Percentiles rank a stretch among this genome's conserved stretches.
These are phyloP conservation scores for Potorous gilbertii DNA, from an alignment of 2,797 vertebrate species.

Conservation along the genomic window DNA sequence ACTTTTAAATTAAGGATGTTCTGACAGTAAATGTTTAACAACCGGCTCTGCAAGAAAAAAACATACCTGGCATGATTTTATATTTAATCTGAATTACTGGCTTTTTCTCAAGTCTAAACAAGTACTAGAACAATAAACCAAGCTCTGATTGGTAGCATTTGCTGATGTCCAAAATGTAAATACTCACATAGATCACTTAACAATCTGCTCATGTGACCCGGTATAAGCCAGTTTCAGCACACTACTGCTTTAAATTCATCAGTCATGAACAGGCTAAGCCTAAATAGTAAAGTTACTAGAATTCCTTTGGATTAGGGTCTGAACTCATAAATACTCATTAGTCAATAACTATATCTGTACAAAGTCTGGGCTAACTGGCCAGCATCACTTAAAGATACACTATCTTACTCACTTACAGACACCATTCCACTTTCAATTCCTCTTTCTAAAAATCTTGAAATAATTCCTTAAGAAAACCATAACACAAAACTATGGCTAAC, in stretches of 20 bases:
- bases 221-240: neutral
- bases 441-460: neutral
- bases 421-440: neutral
- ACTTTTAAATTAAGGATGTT: neutral
- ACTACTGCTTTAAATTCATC: neutral
- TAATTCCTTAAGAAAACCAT: neutral
- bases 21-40: neutral
- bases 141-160: neutral
- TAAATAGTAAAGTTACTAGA: neutral
- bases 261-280: neutral
- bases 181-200: neutral
- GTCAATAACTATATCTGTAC: neutral
- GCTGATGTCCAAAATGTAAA: neutral
- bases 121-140: neutral
- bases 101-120: neutral
- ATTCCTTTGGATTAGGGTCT: neutral
- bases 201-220: no score
- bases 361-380: neutral
- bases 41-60: neutral
- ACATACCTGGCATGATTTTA: neutral
- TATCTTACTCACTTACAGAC: neutral
- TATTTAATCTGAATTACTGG: neutral
- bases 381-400: neutral
- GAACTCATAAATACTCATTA: neutral
- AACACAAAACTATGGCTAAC: neutral